These are phyloP conservation scores for Drosophila grimshawi DNA, from an alignment of 1,140 invertebrate species.

Conservation along the genomic window DNA sequence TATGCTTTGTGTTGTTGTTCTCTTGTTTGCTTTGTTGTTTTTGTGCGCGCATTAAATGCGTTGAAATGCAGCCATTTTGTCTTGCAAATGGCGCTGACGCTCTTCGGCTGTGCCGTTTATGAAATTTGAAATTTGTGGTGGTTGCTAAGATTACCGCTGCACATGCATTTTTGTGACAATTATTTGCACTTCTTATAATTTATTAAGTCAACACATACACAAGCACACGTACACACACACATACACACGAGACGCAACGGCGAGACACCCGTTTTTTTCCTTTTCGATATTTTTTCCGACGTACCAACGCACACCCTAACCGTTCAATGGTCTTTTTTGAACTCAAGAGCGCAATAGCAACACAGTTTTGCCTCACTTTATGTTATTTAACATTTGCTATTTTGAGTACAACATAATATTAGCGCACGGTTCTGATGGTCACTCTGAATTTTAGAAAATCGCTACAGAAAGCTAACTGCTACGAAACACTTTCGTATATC, in stretches of 20 bases:
- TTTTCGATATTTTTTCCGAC: slow-evolving; percentile 8
- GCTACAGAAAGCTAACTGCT: slow-evolving; percentile 3
- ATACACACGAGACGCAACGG: slow-evolving; percentile 29
- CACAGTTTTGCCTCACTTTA: slow-evolving; percentile 21
- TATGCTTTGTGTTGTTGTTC: slow-evolving; percentile 63
- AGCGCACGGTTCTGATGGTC: background rate
- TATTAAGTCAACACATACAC: slow-evolving; percentile 18
- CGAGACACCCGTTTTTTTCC: slow-evolving; percentile 34
- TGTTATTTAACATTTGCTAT: slow-evolving; percentile 29
- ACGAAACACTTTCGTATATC: background rate
- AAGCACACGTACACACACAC: slow-evolving; percentile 6
- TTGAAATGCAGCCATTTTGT: slow-evolving; percentile 80
- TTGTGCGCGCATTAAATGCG: slow-evolving; percentile 73
- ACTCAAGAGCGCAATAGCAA: slow-evolving; percentile 36
- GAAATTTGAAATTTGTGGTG: slow-evolving; percentile 7
- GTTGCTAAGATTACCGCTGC: slow-evolving; percentile 19
- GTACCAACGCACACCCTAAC: slow-evolving; percentile 36
- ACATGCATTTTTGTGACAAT: slow-evolving; percentile 19
- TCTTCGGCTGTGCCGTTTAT: slow-evolving; percentile 36
- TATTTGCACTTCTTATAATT: slow-evolving; percentile 30
- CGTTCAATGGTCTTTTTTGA: slow-evolving; percentile 38
- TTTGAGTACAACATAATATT: slow-evolving; percentile 12
- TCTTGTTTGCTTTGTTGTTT: slow-evolving; percentile 42
- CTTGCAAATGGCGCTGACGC: slow-evolving; percentile 74
- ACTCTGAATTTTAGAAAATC: background rate